Evolutionary conservation across 2,113 vertebrate genomes (phyloP), one percentile per base, ranked within the genome.

Genomic region (Etheostoma spectabile): DNA sequence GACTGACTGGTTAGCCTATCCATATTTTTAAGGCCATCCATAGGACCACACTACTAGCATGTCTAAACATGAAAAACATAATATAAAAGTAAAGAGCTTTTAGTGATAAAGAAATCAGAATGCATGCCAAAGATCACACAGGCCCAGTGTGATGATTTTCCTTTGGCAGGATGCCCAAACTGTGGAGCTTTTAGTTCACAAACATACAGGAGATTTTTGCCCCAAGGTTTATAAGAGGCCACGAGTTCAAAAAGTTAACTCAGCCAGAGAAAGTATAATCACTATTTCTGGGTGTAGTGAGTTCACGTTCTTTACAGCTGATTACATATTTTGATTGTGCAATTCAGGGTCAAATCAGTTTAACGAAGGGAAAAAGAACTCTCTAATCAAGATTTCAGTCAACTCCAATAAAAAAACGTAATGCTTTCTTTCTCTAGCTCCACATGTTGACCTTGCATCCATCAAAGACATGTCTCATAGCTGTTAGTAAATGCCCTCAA

Each of bases 361-460:
- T 11, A 77, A 77, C 62, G 38, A 52, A 24, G 74, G 42, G 55
- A 68, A 30, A 45, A 60, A 48, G 24, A 63, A 61, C 22, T 14
- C 33, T 52, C 55, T 56, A 56, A 81, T 51, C 42, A 77, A 81
- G 27, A 64, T 62, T 64, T 56, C 30, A 66, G 42, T 49, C 60
- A 66, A 56, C 35, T 67, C 38, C 57, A 73, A 55, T 71, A 11
- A 63, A 11, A 63, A 59, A 60, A 51, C 35, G 3, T 22, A 33
- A 56, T 48, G 16, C 33, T n/a, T 56, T 56, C 45, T 51, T 5
- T 6, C 6, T 22, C 27, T 77, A 6, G 0, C 8, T 33, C 49
- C 22, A 46, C 7, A 46, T 14, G 53, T 51, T 10, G 18, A 52
- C 13, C 22, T n/a, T 14, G 8, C 22, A 56, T 55, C 46, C 21